phyloP scores from a whole-genome alignment of 64 coral and sea anemone genomes.

The Cladopsammia gracilis region DNA sequence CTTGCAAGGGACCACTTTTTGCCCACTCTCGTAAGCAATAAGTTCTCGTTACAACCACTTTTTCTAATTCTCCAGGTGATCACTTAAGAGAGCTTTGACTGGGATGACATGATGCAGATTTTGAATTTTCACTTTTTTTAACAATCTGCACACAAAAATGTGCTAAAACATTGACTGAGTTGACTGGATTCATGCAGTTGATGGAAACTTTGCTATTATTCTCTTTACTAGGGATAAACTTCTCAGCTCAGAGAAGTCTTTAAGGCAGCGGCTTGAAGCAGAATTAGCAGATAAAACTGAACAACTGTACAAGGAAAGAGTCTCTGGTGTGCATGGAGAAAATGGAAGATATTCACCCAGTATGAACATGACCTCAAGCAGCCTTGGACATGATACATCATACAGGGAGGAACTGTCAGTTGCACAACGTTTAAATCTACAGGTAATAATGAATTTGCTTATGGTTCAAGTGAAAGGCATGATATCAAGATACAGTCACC shows the following conservation, averaged over 20 bases:
- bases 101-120: too few relatives aligned
- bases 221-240: slow-evolving; percentile 62
- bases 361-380: neutral
- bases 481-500: too few relatives aligned
- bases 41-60: too few relatives aligned
- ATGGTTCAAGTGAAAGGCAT: too few relatives aligned
- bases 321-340: neutral
- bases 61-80: too few relatives aligned
- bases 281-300: slow-evolving; percentile 73
- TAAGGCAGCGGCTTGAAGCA: slow-evolving; percentile 55
- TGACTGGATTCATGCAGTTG: too few relatives aligned
- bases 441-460: slow-evolving; percentile 28
- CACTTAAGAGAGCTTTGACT: too few relatives aligned
- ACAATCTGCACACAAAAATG: too few relatives aligned
- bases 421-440: slow-evolving; percentile 35
- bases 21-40: too few relatives aligned
- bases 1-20: too few relatives aligned
- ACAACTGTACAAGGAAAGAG: slow-evolving; percentile 60
- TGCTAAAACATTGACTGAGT: too few relatives aligned
- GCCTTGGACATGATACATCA: slow-evolving; percentile 10
- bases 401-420: slow-evolving; percentile 49
- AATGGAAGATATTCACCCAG: slow-evolving; percentile 55
- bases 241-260: slow-evolving; percentile 16
- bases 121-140: too few relatives aligned
- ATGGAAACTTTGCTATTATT: neutral